These are phyloP conservation scores for Chromoteleia sp. DNA, from an alignment of 2,888 invertebrate species.

Conservation along the genomic window DNA sequence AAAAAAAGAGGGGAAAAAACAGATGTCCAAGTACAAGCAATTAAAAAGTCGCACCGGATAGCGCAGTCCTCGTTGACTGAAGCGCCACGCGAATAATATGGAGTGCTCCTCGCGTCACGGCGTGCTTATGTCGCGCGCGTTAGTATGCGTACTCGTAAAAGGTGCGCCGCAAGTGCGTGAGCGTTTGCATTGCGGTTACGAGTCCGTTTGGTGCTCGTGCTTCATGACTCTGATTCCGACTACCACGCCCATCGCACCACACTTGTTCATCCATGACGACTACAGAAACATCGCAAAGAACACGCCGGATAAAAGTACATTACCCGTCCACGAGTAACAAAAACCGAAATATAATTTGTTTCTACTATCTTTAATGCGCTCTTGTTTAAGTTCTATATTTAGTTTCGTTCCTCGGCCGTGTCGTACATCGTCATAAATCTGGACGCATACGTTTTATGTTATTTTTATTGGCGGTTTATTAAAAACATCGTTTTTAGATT, in stretches of 20 bases:
- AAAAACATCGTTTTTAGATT: conserved; percentile 35
- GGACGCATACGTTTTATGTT: conserved; percentile 19
- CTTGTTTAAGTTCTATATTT: conserved; percentile 58
- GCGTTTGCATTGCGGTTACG: conserved; percentile 69
- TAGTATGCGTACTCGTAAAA: conserved; percentile 59
- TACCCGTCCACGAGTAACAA: conserved; percentile 54
- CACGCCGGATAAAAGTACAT: conserved; percentile 64
- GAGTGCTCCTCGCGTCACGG: conserved; percentile 42
- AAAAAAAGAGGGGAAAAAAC: neutral
- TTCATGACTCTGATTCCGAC: conserved; percentile 71
- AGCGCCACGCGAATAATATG: conserved; percentile 61
- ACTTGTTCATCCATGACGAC: conserved; percentile 81
- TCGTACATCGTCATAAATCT: conserved; percentile 52
- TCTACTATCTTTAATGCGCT: conserved; percentile 56
- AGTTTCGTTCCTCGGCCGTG: conserved; percentile 38
- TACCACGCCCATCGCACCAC: conserved; percentile 82
- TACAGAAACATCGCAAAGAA: conserved; percentile 74
- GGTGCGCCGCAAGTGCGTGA: conserved; percentile 70
- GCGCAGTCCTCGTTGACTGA: conserved; percentile 32
- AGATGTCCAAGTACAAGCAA: conserved; percentile 18
- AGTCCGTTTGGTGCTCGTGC: conserved; percentile 68
- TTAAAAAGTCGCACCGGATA: conserved; percentile 26
- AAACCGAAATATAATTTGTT: conserved; percentile 60
- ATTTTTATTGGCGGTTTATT: conserved; percentile 50
- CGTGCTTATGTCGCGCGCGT: conserved; percentile 14